Conservation (phyloP, 37 sponge, comb jelly and placozoan species). For the Bolinopsis microptera region DNA sequence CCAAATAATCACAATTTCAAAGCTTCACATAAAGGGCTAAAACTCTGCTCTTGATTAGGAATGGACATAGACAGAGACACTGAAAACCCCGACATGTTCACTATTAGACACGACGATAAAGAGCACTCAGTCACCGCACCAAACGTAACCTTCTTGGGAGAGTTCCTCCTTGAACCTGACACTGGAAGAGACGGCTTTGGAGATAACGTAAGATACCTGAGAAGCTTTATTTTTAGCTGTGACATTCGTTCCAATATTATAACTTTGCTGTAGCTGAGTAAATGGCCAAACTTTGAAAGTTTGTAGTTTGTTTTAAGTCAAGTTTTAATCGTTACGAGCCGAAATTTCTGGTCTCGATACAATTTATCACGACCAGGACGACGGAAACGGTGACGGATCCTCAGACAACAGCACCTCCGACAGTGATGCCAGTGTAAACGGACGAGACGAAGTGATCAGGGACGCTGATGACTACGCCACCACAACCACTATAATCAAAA, state of each 20-base stretch:
- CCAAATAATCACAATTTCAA: too few relatives aligned
- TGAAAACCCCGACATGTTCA: neutral
- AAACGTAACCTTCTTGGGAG: constrained; percentile 29
- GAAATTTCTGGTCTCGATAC: too few relatives aligned
- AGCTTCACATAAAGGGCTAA: too few relatives aligned
- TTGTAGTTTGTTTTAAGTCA: too few relatives aligned
- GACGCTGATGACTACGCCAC: constrained; percentile 4
- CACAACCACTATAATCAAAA: constrained; percentile 11
- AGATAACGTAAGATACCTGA: neutral
- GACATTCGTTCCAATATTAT: too few relatives aligned
- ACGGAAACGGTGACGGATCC: neutral
- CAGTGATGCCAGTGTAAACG: constrained; percentile 12
- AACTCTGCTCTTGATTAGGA: too few relatives aligned
- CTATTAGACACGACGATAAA: neutral
- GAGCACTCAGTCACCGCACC: neutral
- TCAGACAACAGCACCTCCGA: neutral
- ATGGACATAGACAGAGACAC: neutral
- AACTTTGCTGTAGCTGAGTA: too few relatives aligned
- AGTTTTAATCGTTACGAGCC: too few relatives aligned
- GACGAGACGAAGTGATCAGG: constrained; percentile 30
- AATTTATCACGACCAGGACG: too few relatives aligned
- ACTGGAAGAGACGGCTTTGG: neutral
- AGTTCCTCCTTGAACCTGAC: constrained; percentile 29
- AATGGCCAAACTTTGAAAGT: too few relatives aligned
- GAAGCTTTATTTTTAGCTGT: too few relatives aligned